phyloP scores from a whole-genome alignment of 2,113 vertebrate species.

The Zosterops japonicus region DNA sequence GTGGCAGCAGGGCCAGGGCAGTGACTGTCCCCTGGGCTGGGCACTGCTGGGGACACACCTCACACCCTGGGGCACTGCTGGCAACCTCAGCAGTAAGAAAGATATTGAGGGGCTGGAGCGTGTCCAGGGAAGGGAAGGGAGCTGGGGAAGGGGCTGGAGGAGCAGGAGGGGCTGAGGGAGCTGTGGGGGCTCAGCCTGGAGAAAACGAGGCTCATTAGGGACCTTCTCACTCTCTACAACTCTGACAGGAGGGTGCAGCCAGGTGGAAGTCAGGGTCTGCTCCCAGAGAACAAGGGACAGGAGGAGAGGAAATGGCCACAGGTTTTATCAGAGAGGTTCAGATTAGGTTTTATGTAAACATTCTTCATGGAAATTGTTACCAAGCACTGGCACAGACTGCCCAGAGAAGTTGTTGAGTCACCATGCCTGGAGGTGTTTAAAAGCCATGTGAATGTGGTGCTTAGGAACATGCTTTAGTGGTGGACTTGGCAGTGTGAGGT shows the following conservation, averaged over 20 bases:
- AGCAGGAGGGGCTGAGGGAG: rapidly evolving
- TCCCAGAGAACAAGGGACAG: not conserved
- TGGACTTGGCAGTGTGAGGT: not conserved
- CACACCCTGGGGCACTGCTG: rapidly evolving
- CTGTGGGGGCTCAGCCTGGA: not conserved
- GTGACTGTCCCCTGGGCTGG: not conserved
- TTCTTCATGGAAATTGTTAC: not conserved
- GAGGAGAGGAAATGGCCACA: rapidly evolving
- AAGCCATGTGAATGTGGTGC: rapidly evolving
- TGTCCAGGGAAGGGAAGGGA: rapidly evolving
- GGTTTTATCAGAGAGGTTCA: not conserved
- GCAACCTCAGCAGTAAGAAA: rapidly evolving
- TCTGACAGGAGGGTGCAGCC: not conserved
- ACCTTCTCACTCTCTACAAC: rapidly evolving
- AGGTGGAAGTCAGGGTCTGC: rapidly evolving
- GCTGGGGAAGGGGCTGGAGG: not conserved
- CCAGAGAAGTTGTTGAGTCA: not conserved
- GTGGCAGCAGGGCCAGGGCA: not conserved
- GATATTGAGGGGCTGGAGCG: rapidly evolving
- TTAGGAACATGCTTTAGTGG: not conserved
- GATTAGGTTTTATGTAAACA: not conserved
- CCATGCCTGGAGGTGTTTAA: not conserved
- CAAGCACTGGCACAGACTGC: not conserved
- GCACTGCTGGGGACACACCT: not conserved
- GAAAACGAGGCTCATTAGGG: not conserved